Evolutionary conservation across 1,140 invertebrate species (phyloP).

Genomic region (Bombus confusus): DNA sequence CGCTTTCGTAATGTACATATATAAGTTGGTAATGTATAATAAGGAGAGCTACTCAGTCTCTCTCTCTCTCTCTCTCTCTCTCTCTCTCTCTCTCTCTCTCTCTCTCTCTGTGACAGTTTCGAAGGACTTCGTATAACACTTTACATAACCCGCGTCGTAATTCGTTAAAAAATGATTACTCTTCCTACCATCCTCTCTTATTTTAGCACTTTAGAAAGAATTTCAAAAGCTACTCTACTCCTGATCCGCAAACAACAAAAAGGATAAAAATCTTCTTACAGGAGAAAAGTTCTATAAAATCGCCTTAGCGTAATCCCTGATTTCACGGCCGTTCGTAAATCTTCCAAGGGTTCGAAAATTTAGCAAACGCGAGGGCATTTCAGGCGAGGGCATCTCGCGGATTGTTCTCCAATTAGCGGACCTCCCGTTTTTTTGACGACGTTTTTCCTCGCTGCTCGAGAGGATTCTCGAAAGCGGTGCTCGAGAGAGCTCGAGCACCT

Average conservation of each 20-base stretch:
- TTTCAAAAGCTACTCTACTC: too few relatives aligned
- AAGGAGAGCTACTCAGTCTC: too few relatives aligned
- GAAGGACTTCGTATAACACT: too few relatives aligned
- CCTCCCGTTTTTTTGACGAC: constrained; percentile 29
- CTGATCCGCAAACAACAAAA: neutral
- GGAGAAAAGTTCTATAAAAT: neutral
- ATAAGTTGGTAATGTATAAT: too few relatives aligned
- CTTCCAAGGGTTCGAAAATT: neutral
- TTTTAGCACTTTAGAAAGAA: too few relatives aligned
- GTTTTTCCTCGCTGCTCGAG: constrained; percentile 34
- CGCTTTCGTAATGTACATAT: too few relatives aligned
- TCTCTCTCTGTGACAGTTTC: too few relatives aligned
- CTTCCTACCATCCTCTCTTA: too few relatives aligned
- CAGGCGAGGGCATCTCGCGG: neutral
- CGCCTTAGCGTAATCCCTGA: neutral
- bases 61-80: too few relatives aligned
- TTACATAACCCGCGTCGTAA: too few relatives aligned
- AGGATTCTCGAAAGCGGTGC: constrained; percentile 38
- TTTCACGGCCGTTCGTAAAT: neutral
- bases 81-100: too few relatives aligned
- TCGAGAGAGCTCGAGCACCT: constrained; percentile 27
- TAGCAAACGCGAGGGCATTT: neutral
- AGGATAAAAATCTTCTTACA: neutral
- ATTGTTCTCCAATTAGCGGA: constrained; percentile 55
- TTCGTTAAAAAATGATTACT: too few relatives aligned